Base-by-base conservation (phyloP, 2,113 vertebrate species). In the Phalacrocorax brasilianus region DNA sequence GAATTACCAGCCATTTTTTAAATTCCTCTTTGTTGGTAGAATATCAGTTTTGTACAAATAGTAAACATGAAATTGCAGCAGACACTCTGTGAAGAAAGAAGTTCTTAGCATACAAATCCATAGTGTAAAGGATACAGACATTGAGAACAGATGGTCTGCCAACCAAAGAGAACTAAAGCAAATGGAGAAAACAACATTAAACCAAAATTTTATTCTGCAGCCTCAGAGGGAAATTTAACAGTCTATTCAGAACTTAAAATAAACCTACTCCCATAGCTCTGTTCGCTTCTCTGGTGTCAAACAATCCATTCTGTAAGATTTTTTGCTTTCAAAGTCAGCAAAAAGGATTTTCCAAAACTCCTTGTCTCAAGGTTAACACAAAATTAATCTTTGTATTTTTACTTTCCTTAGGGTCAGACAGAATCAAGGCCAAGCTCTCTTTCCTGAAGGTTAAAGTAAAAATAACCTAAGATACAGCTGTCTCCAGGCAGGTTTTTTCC, bases 91-190 rank as follows among this genome's bases (percentile, higher is more conserved):
- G 35, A 95, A 92, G 53, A 86, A 93, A 68, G 11, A 80, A 66
- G 26, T 86, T 85, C 44, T 90, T 92, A 66, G 28, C 47, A 50
- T 81, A 27, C 44, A 95, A 91, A 93, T 92, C 83, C 65, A 15
- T 6, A 53, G 68, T 17, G 55, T 93, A 95, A 93, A 86, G 8
- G 47, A 89, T 74, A 42, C 47, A 91, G 55, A 59, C 47, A 78
- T 4, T 55, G 23, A 75, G 73, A 93, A 92, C 94, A 97, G 91
- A 95, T 96, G 80, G 93, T 89, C 19, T 84, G 26, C 80, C 68
- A 91, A 38, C 32, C 15, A 62, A 71, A 86, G 65, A 92, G 32
- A 91, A 44, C 22, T 70, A 62, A 95, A 88, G 18, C 32, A 89
- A 93, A 92, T 72, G 52, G 12, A 85, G 70, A 92, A 91, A 95